These are phyloP conservation scores for Melanotaenia pygmaea DNA, from an alignment of 2,797 vertebrate species.

Conservation along the genomic window DNA sequence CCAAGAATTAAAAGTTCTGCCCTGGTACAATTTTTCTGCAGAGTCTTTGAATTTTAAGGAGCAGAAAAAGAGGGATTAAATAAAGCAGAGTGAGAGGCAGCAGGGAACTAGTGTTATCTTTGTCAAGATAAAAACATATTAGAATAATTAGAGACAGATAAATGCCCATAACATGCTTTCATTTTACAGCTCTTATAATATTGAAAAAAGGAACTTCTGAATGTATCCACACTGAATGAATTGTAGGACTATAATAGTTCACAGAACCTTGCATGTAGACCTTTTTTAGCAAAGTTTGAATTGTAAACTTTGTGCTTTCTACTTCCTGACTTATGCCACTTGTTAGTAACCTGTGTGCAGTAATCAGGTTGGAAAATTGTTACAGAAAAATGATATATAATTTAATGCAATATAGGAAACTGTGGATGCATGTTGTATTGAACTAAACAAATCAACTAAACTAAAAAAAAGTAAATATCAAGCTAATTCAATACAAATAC, in stretches of 20 bases:
- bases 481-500: constrained; percentile 7
- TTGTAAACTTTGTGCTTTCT: background rate
- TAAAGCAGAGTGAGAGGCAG: constrained; percentile 5
- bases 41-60: background rate
- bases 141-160: constrained; percentile 20
- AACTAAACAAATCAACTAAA: background rate
- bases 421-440: background rate
- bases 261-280: background rate
- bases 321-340: background rate
- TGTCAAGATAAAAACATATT: constrained; percentile 33
- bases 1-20: background rate
- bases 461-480: background rate
- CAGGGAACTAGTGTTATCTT: constrained; percentile 12
- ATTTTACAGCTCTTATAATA: background rate
- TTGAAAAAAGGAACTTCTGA: background rate
- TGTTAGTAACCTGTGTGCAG: background rate
- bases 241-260: background rate
- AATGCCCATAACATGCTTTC: background rate
- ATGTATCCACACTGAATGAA: background rate
- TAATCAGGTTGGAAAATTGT: background rate
- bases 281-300: background rate
- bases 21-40: background rate
- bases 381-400: no score
- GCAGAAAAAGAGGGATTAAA: background rate
- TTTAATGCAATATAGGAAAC: background rate